Evolutionary conservation across 2,888 invertebrate genomes (phyloP).

Genomic region (Lycaena phlaeas): DNA sequence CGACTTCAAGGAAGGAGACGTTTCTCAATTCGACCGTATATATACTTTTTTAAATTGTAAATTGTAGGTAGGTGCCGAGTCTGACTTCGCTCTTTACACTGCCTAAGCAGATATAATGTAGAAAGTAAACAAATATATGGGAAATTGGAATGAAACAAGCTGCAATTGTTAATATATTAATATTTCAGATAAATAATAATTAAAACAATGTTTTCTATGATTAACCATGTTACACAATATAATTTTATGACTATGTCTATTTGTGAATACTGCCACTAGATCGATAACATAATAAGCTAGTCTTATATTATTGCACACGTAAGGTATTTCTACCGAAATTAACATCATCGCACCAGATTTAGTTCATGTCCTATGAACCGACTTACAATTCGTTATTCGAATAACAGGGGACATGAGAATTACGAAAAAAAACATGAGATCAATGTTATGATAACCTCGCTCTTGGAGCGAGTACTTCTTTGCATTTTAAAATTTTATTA

Average conservation of each 20-base stretch:
- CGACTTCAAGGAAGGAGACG: too few relatives aligned
- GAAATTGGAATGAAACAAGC: constrained; percentile 17
- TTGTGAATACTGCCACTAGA: constrained; percentile 2
- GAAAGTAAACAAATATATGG: too few relatives aligned
- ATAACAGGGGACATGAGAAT: background rate
- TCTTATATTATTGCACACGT: constrained; percentile 11
- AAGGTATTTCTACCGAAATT: background rate
- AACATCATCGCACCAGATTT: background rate
- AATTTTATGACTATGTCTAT: constrained; percentile 29
- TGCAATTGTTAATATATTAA: constrained; percentile 55
- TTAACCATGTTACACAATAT: constrained; percentile 40
- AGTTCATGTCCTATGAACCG: too few relatives aligned
- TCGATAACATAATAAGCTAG: too few relatives aligned
- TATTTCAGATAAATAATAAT: constrained; percentile 58
- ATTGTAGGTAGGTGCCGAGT: too few relatives aligned
- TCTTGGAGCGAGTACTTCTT: background rate
- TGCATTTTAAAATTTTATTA: too few relatives aligned
- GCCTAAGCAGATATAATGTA: too few relatives aligned
- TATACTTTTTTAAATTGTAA: too few relatives aligned
- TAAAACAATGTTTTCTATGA: constrained; percentile 38
- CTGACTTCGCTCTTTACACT: too few relatives aligned
- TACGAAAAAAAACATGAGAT: background rate
- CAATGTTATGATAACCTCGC: background rate
- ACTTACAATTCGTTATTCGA: too few relatives aligned
- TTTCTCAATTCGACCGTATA: too few relatives aligned